A percentile compares a stretch with the other conserved stretches of the same genome.
These are phyloP conservation scores for Sicus ferrugineus DNA, from an alignment of 2,888 invertebrate species.

Conservation along the genomic window DNA sequence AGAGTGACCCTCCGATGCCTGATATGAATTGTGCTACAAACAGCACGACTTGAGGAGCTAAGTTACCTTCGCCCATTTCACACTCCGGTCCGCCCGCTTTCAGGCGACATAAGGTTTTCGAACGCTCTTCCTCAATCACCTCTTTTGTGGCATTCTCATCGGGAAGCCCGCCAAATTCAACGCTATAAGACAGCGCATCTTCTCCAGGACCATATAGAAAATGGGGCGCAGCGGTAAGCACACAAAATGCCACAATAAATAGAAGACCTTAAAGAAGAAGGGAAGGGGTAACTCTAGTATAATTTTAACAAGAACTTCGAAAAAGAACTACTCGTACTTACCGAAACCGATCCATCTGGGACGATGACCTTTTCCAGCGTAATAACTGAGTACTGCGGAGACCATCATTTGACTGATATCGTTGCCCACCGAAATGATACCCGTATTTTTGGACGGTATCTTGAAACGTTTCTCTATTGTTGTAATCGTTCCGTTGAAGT, in stretches of 20 bases:
- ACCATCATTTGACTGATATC: slow-evolving; percentile 76
- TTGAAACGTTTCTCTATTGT: slow-evolving; percentile 78
- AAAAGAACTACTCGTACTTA: slow-evolving; percentile 41
- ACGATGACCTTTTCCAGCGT: slow-evolving; percentile 75
- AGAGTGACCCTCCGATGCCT: slow-evolving; percentile 75
- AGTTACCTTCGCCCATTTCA: slow-evolving; percentile 67
- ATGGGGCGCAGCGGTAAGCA: slow-evolving; percentile 74
- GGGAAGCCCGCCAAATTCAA: slow-evolving; percentile 67
- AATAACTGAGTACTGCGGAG: slow-evolving; percentile 73
- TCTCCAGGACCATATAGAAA: slow-evolving; percentile 75
- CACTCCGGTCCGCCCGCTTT: slow-evolving; percentile 63
- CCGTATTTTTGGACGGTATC: slow-evolving; percentile 76
- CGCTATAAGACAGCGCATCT: slow-evolving; percentile 71
- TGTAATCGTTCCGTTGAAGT: slow-evolving; percentile 78
- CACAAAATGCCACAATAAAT: slow-evolving; percentile 72
- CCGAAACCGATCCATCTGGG: slow-evolving; percentile 76
- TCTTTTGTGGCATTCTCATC: slow-evolving; percentile 64
- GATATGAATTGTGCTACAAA: slow-evolving; percentile 76
- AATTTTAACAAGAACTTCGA: too few species aligned
- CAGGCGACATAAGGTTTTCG: slow-evolving; percentile 69
- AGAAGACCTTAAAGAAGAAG: slow-evolving; percentile 63
- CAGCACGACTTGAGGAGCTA: slow-evolving; percentile 71
- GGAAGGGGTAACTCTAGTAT: too few species aligned
- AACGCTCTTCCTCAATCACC: slow-evolving; percentile 66
- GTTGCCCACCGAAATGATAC: slow-evolving; percentile 77